These are phyloP conservation scores for Pseudomyrmex concolor DNA, from an alignment of 1,140 invertebrate species.

Conservation along the genomic window DNA sequence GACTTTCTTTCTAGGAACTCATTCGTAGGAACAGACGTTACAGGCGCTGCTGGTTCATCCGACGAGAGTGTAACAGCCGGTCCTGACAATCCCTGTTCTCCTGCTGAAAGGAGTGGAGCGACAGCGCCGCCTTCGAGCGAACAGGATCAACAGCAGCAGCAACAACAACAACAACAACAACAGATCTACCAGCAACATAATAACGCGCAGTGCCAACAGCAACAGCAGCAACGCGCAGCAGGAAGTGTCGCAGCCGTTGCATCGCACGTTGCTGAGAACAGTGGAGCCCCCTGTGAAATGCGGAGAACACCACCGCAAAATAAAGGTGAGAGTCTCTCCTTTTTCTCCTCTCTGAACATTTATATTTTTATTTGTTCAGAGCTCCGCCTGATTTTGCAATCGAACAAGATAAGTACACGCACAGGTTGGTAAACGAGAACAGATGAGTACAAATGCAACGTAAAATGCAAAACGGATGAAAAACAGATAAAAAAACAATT, in stretches of 20 bases:
- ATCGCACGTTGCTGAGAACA: constrained; percentile 73
- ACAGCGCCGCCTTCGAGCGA: constrained; percentile 62
- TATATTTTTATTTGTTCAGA: not conserved
- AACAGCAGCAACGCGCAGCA: constrained; percentile 68
- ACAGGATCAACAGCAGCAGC: constrained; percentile 58
- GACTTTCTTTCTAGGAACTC: constrained; percentile 27
- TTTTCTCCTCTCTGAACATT: not conserved
- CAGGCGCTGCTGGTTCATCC: constrained; percentile 60
- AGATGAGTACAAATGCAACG: not conserved
- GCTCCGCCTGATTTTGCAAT: not conserved
- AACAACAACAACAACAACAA: constrained; percentile 68
- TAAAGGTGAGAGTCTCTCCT: constrained; percentile 77
- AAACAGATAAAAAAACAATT: no score
- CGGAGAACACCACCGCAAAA: constrained; percentile 83
- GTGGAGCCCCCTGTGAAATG: constrained; percentile 83
- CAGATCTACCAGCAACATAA: constrained; percentile 63
- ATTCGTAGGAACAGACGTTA: constrained; percentile 66
- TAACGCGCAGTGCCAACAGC: constrained; percentile 62
- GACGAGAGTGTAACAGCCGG: constrained; percentile 67
- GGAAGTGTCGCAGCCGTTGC: constrained; percentile 66
- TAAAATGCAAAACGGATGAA: not conserved
- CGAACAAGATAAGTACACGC: no score
- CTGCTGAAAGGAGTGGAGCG: constrained; percentile 58
- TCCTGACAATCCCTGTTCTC: constrained; percentile 57
- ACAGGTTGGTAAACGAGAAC: no score